Evolutionary conservation across 2,797 vertebrate genomes (phyloP).

Genomic region (Parotocinclus haroldoi): DNA sequence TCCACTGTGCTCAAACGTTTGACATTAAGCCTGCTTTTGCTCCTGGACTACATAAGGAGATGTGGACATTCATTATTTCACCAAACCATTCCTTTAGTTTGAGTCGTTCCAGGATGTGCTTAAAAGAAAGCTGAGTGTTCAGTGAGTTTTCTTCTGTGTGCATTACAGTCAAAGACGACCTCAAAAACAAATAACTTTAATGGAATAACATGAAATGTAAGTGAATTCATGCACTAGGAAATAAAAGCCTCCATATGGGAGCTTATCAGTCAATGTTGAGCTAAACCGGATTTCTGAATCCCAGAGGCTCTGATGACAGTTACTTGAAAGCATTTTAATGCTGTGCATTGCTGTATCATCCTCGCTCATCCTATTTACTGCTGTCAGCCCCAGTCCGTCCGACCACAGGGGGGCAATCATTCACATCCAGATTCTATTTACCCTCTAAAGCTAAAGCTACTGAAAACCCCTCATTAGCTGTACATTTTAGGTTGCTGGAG

Average conservation of each 20-base stretch:
- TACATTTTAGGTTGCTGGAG: constrained; percentile 25
- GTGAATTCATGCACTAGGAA: constrained; percentile 28
- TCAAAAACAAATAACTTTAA: constrained; percentile 26
- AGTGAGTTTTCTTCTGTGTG: not conserved
- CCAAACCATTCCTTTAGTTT: too few species aligned
- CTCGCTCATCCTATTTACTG: constrained; percentile 25
- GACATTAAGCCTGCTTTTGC: too few species aligned
- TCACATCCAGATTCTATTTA: constrained; percentile 35
- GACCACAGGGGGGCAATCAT: constrained; percentile 57
- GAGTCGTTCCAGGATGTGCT: too few species aligned
- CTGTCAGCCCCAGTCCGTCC: constrained; percentile 36
- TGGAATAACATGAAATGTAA: constrained; percentile 31
- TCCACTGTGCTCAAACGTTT: too few species aligned
- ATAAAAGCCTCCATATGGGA: constrained; percentile 27
- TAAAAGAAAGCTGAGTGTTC: constrained; percentile 1
- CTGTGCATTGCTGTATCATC: constrained; percentile 21
- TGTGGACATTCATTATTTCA: too few species aligned
- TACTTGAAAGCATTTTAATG: constrained; percentile 46
- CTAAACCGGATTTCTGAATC: constrained; percentile 32
- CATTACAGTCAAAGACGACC: constrained; percentile 13
- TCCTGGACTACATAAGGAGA: too few species aligned
- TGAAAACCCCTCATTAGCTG: constrained; percentile 36
- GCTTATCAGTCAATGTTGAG: constrained; percentile 29
- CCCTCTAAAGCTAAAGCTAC: constrained; percentile 20
- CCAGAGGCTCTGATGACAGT: constrained; percentile 20